A percentile compares a stretch with the other conserved stretches of the same genome.
Evolutionary conservation across 2,113 vertebrate species (phyloP).

Genomic region (Rana temporaria): DNA sequence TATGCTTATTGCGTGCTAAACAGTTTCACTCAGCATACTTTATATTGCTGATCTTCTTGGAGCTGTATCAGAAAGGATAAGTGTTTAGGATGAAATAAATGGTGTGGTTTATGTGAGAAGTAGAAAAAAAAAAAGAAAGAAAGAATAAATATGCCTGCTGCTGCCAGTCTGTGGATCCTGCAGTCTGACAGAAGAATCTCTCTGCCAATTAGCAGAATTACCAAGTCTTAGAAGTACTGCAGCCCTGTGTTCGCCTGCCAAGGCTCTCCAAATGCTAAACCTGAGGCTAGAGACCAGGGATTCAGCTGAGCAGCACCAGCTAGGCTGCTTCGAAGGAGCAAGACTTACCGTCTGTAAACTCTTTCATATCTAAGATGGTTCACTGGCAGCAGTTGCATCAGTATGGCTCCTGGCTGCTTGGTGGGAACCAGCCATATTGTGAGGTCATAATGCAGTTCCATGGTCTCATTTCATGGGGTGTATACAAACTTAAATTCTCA

Average conservation of each 20-base stretch:
- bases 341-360: constrained; percentile 4
- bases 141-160: constrained; percentile 29
- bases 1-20: constrained; percentile 16
- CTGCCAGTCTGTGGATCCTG: constrained; percentile 51
- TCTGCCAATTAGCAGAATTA: constrained; percentile 57
- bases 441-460: neutral
- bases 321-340: neutral
- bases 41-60: constrained; percentile 29
- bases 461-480: neutral
- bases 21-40: constrained; percentile 11
- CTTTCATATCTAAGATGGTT: neutral
- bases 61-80: constrained; percentile 27
- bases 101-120: neutral
- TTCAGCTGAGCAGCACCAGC: constrained; percentile 19
- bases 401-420: neutral
- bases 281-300: constrained; percentile 26
- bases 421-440: constrained; percentile 3
- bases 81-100: constrained; percentile 43
- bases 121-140: neutral
- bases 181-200: constrained; percentile 49
- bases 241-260: constrained; percentile 46
- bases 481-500: too few relatives aligned
- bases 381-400: neutral
- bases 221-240: constrained; percentile 41
- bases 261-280: constrained; percentile 27